A percentile compares a stretch with the other conserved stretches of the same genome.
These are phyloP conservation scores for Neodiprion lecontei DNA, from an alignment of 1,140 invertebrate genomes.

Conservation along the genomic window DNA sequence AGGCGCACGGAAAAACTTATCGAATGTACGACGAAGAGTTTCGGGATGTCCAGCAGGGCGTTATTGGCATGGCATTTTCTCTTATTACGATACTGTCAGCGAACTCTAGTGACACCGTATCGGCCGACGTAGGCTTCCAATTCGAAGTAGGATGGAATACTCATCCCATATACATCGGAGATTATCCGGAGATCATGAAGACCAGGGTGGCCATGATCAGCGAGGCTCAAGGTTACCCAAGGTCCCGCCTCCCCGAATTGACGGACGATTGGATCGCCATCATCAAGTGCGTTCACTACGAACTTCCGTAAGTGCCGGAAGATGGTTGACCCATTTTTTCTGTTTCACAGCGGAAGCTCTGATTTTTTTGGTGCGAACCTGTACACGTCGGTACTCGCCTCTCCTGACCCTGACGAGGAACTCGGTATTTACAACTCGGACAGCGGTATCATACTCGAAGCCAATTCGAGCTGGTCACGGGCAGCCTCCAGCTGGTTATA, in stretches of 20 bases:
- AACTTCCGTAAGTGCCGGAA: neutral
- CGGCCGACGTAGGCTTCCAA: neutral
- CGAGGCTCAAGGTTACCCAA: constrained; percentile 53
- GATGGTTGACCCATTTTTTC: neutral
- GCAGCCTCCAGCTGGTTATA: neutral
- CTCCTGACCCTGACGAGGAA: neutral
- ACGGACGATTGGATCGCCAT: constrained; percentile 52
- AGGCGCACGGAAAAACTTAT: constrained; percentile 62
- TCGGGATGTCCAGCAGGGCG: neutral
- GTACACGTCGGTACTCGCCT: neutral
- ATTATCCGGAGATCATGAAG: constrained; percentile 64
- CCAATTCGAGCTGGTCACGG: neutral
- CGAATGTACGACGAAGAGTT: constrained; percentile 8
- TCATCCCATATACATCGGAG: constrained; percentile 69
- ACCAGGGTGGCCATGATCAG: constrained; percentile 61
- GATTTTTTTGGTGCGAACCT: neutral
- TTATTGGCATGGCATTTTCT: neutral
- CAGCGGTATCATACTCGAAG: neutral
- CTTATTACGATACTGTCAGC: neutral
- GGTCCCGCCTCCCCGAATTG: constrained; percentile 60
- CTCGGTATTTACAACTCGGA: neutral
- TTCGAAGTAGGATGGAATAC: constrained; percentile 33
- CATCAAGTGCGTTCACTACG: neutral
- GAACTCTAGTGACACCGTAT: neutral
- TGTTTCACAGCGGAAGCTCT: neutral